Base-by-base conservation (phyloP, 2,888 invertebrate species). In the Protonemura montana region DNA sequence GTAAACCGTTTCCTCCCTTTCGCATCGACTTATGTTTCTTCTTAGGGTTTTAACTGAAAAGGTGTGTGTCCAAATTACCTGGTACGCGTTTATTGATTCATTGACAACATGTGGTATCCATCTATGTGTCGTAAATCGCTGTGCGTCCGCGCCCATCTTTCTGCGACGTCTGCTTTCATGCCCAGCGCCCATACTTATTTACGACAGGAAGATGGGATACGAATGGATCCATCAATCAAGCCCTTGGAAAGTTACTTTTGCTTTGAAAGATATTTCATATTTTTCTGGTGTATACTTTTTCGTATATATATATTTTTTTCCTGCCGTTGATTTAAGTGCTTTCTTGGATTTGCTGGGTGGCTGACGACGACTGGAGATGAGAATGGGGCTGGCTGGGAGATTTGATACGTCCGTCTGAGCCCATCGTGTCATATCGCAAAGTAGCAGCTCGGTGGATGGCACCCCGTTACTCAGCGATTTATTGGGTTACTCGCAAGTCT, bases 281-380 rank as follows among this genome's bases (percentile, higher is more conserved):
- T 59, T 59, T 59, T 59, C 59, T 13, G 1, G 59, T 59, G 59
- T 59, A 13, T 13, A 21, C 21, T 59, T 59, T 10, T 59, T 59
- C 13, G 13, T 59, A 59, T 59, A 35, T 59, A 2, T 59, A 59
- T 59, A 35, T 59, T 59, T 59, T 59, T 59, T 59, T 21, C 59
- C 59, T 59, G 59, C 21, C 59, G 59, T 59, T 59, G 59, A 59
- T 59, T 59, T 59, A 59, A 59, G 59, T 59, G 59, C 59, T 59
- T 59, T 59, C 59, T 59, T 59, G 59, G 59, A 59, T 59, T 59
- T 3, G 21, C 6, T 59, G 59, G 59, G 21, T 59, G 59, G 6
- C 2, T 3, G 59, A 21, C 21, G 59, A 59, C 59, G 13, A 7
- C 59, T 59, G 59, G 59, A 59, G 59, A 7, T 13, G 59, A 59